Conservation (phyloP, 1,140 invertebrate genomes). For the Bombus picipes region DNA sequence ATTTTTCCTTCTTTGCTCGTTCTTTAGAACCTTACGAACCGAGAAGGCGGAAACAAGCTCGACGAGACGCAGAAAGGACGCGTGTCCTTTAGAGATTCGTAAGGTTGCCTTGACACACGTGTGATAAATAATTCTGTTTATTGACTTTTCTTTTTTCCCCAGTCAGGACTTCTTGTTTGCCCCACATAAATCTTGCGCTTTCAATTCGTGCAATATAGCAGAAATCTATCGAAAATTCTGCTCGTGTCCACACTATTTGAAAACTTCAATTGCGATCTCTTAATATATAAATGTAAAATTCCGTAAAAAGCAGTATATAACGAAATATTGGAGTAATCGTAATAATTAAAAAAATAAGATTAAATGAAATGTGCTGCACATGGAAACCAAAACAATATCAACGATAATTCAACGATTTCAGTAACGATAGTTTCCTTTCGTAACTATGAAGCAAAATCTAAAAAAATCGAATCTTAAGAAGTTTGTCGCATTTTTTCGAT, state of each 20-base stretch:
- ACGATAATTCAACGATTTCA: too few relatives aligned
- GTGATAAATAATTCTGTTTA: slow-evolving; percentile 69
- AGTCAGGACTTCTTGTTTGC: neutral
- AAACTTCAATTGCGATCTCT: neutral
- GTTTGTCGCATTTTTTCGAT: neutral
- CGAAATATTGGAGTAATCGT: neutral
- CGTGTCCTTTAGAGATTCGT: slow-evolving; percentile 54
- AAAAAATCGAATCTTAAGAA: too few relatives aligned
- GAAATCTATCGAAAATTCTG: neutral
- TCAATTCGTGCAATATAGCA: slow-evolving; percentile 25
- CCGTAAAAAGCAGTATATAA: neutral
- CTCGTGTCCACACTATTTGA: neutral
- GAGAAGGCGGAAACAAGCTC: slow-evolving; percentile 39
- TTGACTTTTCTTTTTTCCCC: slow-evolving; percentile 39
- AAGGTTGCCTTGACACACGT: slow-evolving; percentile 42
- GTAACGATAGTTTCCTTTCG: too few relatives aligned
- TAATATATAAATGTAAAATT: neutral
- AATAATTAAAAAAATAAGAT: too few relatives aligned
- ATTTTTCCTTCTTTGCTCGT: slow-evolving; percentile 1
- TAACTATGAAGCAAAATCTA: too few relatives aligned
- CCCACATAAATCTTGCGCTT: slow-evolving; percentile 25
- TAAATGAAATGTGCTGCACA: too few relatives aligned
- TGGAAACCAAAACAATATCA: too few relatives aligned
- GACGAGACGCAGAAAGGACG: slow-evolving; percentile 34
- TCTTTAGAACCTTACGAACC: slow-evolving; percentile 9